A percentile compares a stretch with the other conserved stretches of the same genome.
Evolutionary conservation across 2,113 vertebrate genomes (phyloP).

Genomic region (Leptobrachium leishanense): DNA sequence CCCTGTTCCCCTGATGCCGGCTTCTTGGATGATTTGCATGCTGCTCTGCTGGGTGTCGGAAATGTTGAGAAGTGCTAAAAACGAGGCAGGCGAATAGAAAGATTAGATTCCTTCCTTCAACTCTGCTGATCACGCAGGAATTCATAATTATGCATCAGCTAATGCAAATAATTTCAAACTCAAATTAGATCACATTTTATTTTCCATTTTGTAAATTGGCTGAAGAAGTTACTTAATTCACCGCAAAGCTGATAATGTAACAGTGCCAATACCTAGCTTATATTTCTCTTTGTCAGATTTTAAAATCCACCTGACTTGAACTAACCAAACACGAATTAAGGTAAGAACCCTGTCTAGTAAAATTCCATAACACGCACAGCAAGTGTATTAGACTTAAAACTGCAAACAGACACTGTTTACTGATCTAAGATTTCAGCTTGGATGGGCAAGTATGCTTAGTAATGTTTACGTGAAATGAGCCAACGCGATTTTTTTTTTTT

Average conservation of each 20-base stretch:
- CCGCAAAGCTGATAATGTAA: slow-evolving; percentile 27
- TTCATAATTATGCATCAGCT: slow-evolving; percentile 54
- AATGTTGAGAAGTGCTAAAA: slow-evolving; percentile 51
- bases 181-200: slow-evolving; percentile 59
- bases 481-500: not conserved
- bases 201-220: slow-evolving; percentile 51
- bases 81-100: slow-evolving; percentile 51
- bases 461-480: not conserved
- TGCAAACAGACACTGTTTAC: not conserved
- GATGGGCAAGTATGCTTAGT: slow-evolving; percentile 5
- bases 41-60: slow-evolving; percentile 53
- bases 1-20: slow-evolving; percentile 52
- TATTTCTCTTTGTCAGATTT: slow-evolving; percentile 1
- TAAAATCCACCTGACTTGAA: not conserved
- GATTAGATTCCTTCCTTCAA: slow-evolving; percentile 43
- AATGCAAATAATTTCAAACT: slow-evolving; percentile 55
- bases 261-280: not conserved
- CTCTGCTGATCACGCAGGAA: slow-evolving; percentile 54
- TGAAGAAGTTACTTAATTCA: slow-evolving; percentile 55
- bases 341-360: not conserved
- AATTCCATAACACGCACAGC: not conserved
- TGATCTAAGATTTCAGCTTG: not conserved
- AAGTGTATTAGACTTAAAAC: not conserved
- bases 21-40: slow-evolving; percentile 60
- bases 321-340: not conserved